Base-by-base conservation (phyloP, 2,113 vertebrate genomes). In the Anser cygnoides region DNA sequence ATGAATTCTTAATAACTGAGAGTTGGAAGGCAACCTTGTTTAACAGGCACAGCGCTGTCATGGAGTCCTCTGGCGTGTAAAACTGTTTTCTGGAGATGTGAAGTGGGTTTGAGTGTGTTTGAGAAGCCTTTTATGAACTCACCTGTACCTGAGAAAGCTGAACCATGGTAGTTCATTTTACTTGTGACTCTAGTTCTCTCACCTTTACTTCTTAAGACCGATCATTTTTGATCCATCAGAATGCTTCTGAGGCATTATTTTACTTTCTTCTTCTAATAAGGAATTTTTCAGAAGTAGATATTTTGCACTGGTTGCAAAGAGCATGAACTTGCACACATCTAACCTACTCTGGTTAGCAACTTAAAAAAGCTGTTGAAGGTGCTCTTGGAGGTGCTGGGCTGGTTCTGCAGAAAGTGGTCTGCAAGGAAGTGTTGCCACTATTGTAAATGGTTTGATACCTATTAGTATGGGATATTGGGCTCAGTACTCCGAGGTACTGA, bases 1-100 rank as follows among this genome's bases (percentile, higher is more conserved):
- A 90, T 76, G 74, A 92, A 75, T 94, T 94, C 89, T 92, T 93
- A 91, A 81, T 87, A 81, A 61, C 52, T 75, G 46, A 67, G 73
- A 33, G 35, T 28, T 81, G 49, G 57, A 84, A 92, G 39, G 52
- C 76, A 78, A 37, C 59, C 26, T 84, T 22, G 25, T 87, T 90
- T 87, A 74, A 81, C 25, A 71, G 75, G n/a, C 17, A 75, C 46
- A 70, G 73, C 59, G 50, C 61, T 59, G 59, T n/a, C 31, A 25
- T 6, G 55, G 70, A 46, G 29, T 50, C 5, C 18, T 29, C 16
- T 81, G 74, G 19, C 44, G 75, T 61, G 19, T 84, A 54, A 67
- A 1, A 9, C 13, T 39, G 13, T 87, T 82, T 81, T 74, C 62
- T 72, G 82, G 85, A 46, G 74, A 11, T 61, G 70, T 61, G 52